A percentile compares a stretch with the other conserved stretches of the same genome.
Conservation (phyloP, 2,888 invertebrate genomes). For the Cosmia pyralina region DNA sequence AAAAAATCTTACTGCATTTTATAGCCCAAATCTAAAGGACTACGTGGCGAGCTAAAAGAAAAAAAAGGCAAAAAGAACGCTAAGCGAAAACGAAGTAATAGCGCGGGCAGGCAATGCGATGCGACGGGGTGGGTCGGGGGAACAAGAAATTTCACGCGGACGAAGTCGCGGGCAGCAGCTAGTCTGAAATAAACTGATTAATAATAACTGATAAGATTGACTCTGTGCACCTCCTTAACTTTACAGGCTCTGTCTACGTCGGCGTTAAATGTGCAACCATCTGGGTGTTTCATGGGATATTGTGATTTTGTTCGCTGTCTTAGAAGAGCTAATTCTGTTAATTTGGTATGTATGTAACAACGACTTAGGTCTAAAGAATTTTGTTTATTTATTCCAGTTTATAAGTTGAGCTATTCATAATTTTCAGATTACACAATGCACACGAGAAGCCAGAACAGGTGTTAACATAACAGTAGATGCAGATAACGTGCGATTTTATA, state of each 20-base stretch:
- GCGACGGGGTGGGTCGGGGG: no score
- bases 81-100: no score
- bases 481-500: constrained; percentile 89
- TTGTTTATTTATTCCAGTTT: neutral
- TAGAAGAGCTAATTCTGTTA: constrained; percentile 89
- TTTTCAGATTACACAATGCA: constrained; percentile 89
- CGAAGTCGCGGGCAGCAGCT: no score
- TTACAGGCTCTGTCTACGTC: constrained; percentile 83
- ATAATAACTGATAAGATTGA: no score
- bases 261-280: constrained; percentile 85
- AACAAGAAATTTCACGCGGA: no score
- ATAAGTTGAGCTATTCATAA: neutral
- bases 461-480: constrained; percentile 86
- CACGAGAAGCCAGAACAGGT: constrained; percentile 87
- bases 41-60: no score
- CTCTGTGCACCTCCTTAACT: neutral
- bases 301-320: constrained; percentile 91
- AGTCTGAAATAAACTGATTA: no score
- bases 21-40: no score
- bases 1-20: no score
- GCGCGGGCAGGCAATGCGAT: no score
- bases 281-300: constrained; percentile 90
- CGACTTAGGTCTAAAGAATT: neutral
- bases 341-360: constrained; percentile 88
- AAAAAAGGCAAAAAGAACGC: no score